A percentile compares a stretch with the other conserved stretches of the same genome.
These are phyloP conservation scores for Aeoliscus strigatus DNA, from an alignment of 2,797 vertebrate genomes.

Conservation along the genomic window DNA sequence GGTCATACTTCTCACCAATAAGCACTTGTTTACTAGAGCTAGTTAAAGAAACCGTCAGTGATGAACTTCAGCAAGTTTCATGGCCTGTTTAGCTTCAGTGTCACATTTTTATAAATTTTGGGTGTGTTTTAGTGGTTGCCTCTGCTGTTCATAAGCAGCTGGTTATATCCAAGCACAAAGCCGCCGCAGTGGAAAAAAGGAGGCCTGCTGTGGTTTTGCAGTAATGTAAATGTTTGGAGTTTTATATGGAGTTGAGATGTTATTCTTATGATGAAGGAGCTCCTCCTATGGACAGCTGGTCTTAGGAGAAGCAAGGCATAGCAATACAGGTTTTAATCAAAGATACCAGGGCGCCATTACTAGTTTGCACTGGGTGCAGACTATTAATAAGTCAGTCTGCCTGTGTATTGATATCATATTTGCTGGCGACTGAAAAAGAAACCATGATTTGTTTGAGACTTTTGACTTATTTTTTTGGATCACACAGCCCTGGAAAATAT, in stretches of 20 bases:
- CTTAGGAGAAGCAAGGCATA: conserved; percentile 44
- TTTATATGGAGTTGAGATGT: conserved; percentile 72
- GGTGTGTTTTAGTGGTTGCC: conserved; percentile 69
- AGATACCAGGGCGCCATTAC: conserved; percentile 42
- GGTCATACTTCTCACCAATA: conserved; percentile 36
- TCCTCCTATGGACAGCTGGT: conserved; percentile 71
- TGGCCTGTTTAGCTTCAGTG: conserved; percentile 44
- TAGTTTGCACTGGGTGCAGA: conserved; percentile 12
- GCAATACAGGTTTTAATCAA: conserved; percentile 48
- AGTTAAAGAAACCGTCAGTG: conserved; percentile 46
- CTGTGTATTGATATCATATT: conserved; percentile 1
- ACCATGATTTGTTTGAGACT: no score
- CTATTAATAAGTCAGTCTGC: background rate
- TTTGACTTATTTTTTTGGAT: no score
- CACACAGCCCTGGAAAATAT: no score
- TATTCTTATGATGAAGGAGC: conserved; percentile 70
- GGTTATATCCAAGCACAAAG: conserved; percentile 63
- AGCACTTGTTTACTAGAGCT: conserved; percentile 41
- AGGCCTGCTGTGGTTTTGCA: conserved; percentile 64
- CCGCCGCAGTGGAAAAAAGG: conserved; percentile 55
- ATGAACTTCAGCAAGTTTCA: conserved; percentile 36
- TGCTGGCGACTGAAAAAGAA: no score
- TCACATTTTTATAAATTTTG: conserved; percentile 43
- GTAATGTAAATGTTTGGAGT: conserved; percentile 77
- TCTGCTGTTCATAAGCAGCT: conserved; percentile 69